These are phyloP conservation scores for Tanypteryx hageni DNA, from an alignment of 2,888 invertebrate species.

Conservation along the genomic window DNA sequence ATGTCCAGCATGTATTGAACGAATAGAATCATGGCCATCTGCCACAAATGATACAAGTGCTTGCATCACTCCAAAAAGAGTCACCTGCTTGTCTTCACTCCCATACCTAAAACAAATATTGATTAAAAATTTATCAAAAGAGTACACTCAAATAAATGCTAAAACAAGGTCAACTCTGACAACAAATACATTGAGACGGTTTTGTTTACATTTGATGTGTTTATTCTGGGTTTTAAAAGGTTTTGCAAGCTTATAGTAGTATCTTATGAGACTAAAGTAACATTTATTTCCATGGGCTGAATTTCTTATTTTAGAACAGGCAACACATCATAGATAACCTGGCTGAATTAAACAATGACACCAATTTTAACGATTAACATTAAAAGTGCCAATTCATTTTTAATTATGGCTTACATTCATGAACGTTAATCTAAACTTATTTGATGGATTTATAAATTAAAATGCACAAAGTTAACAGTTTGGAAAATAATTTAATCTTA, in stretches of 20 bases:
- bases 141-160: not conserved
- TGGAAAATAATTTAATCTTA: slow-evolving; percentile 72
- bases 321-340: too few relatives aligned
- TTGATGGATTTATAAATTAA: too few relatives aligned
- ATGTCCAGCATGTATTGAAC: slow-evolving; percentile 89
- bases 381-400: too few relatives aligned
- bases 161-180: slow-evolving; percentile 47
- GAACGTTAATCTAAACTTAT: too few relatives aligned
- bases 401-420: too few relatives aligned
- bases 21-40: slow-evolving; percentile 88
- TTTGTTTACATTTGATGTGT: not conserved
- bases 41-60: slow-evolving; percentile 93
- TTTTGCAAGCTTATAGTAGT: too few relatives aligned
- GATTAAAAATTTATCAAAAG: slow-evolving; percentile 67
- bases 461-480: too few relatives aligned
- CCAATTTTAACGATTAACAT: too few relatives aligned
- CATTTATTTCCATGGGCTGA: too few relatives aligned
- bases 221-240: not conserved
- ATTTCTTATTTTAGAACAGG: too few relatives aligned
- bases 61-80: slow-evolving; percentile 96
- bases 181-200: slow-evolving; percentile 68
- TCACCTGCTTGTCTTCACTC: slow-evolving; percentile 95
- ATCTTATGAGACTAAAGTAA: too few relatives aligned
- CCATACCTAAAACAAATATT: slow-evolving; percentile 82
- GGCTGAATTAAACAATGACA: too few relatives aligned